A percentile compares a stretch with the other conserved stretches of the same genome.
phyloP scores from a whole-genome alignment of 2,113 vertebrate species.

The Anarrhichthys ocellatus region DNA sequence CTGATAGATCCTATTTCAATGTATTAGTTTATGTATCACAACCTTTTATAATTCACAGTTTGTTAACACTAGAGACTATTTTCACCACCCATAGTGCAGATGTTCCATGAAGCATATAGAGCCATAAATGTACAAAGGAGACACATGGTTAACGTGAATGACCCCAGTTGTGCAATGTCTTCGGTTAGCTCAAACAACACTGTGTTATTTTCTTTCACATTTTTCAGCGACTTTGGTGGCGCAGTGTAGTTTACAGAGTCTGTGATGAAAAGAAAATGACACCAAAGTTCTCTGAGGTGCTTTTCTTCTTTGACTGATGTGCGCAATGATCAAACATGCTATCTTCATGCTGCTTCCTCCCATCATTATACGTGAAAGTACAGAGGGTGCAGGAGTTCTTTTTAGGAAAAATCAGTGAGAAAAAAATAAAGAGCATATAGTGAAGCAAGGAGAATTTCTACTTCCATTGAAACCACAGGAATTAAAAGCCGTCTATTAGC shows the following conservation, averaged over 20 bases:
- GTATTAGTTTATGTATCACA: neutral
- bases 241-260: slow-evolving; percentile 11
- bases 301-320: slow-evolving; percentile 21
- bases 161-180: neutral
- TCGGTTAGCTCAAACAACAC: neutral
- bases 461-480: slow-evolving; percentile 25
- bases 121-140: neutral
- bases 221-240: slow-evolving; percentile 2
- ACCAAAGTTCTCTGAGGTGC: slow-evolving; percentile 21
- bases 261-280: neutral
- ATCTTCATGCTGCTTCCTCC: slow-evolving; percentile 28
- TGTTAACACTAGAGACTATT: neutral
- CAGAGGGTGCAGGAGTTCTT: slow-evolving; percentile 11
- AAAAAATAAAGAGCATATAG: neutral
- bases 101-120: neutral
- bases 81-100: neutral
- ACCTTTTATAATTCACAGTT: neutral
- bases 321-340: slow-evolving; percentile 39
- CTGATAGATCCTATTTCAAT: neutral
- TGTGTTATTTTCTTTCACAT: slow-evolving; percentile 6
- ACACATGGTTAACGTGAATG: neutral
- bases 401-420: neutral
- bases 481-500: slow-evolving; percentile 36
- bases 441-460: neutral
- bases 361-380: slow-evolving; percentile 52